These are phyloP conservation scores for Rhizoglyphus robini DNA, from an alignment of 1,140 invertebrate species.

Conservation along the genomic window DNA sequence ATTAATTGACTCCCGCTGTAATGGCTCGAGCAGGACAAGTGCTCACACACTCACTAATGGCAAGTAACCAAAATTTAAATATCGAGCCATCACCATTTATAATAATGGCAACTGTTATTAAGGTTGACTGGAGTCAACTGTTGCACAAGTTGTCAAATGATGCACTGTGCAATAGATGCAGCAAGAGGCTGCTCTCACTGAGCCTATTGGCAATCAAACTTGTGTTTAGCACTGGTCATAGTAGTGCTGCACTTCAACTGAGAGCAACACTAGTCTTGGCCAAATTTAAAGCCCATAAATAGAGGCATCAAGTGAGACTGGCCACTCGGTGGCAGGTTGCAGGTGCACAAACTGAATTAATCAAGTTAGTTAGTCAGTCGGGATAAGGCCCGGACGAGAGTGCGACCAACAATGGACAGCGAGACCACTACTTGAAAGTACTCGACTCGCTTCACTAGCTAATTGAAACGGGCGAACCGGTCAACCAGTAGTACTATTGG, in stretches of 20 bases:
- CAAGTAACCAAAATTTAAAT: not conserved
- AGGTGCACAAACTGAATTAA: slow-evolving; percentile 3
- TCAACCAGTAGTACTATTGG: no score
- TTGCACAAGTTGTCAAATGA: no score
- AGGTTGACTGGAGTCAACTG: not conserved
- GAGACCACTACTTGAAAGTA: no score
- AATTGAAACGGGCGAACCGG: no score
- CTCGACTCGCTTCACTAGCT: no score
- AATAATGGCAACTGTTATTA: slow-evolving; percentile 9
- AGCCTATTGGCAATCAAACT: no score
- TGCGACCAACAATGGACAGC: not conserved
- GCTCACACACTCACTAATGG: not conserved
- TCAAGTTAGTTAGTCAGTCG: slow-evolving; percentile 4
- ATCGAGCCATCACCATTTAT: slow-evolving; percentile 3
- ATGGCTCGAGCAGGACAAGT: not conserved
- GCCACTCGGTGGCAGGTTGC: not conserved
- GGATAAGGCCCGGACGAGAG: not conserved
- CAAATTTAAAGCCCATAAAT: not conserved
- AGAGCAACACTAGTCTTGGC: no score
- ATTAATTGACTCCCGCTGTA: not conserved
- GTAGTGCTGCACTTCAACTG: no score
- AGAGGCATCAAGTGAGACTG: slow-evolving; percentile 1
- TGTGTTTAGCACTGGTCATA: no score
- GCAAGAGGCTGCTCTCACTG: no score
- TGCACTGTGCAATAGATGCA: no score